phyloP scores from a whole-genome alignment of 2,797 vertebrate genomes.

The Staurois parvus region DNA sequence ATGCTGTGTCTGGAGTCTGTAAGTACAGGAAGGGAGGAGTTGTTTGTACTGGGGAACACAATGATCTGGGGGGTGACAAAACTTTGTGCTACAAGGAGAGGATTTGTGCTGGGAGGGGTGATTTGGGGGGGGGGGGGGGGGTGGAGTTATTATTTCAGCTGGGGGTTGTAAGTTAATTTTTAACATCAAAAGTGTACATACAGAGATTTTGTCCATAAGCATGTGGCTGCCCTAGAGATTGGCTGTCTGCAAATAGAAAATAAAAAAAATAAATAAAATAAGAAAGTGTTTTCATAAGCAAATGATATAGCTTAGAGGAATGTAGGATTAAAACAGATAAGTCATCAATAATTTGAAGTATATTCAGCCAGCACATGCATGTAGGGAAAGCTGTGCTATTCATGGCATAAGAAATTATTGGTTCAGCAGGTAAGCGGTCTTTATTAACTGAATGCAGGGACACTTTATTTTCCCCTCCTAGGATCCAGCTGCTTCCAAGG shows the following conservation, averaged over 20 bases:
- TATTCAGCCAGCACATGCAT: neutral
- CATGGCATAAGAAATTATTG: conserved; percentile 19
- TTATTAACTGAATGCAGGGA: conserved; percentile 41
- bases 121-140: no score
- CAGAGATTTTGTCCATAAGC: neutral
- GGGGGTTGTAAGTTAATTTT: no score
- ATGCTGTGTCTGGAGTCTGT: no score
- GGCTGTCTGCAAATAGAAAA: neutral
- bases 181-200: no score
- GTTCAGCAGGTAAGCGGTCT: conserved; percentile 38
- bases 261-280: neutral
- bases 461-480: conserved; percentile 46
- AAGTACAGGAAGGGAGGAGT: no score
- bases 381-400: conserved; percentile 2
- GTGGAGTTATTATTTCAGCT: no score
- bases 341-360: conserved; percentile 10
- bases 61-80: no score
- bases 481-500: conserved; percentile 53
- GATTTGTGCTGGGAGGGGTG: no score
- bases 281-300: conserved; percentile 12
- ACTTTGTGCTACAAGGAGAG: no score
- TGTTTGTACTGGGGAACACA: no score
- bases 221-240: neutral
- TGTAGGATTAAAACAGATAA: conserved; percentile 2
- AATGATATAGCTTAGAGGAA: neutral